A percentile compares a stretch with the other conserved stretches of the same genome.
Evolutionary conservation across 2,113 vertebrate genomes (phyloP).

Genomic region (Urocolius indicus): DNA sequence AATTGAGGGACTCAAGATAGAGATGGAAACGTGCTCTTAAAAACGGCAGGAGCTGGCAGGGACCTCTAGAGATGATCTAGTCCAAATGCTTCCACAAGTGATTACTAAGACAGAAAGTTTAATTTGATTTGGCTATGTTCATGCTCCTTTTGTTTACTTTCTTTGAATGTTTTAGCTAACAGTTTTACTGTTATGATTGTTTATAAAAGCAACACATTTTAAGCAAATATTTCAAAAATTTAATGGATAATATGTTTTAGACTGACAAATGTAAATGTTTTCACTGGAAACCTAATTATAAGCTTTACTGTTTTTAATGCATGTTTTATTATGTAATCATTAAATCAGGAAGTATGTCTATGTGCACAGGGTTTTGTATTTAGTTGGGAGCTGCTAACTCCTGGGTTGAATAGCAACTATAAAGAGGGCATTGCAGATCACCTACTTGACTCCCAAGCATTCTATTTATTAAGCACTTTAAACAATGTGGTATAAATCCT

Average conservation of each 20-base stretch:
- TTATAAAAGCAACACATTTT: neutral
- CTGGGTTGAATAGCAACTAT: neutral
- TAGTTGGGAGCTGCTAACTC: neutral
- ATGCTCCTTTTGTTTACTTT: conserved; percentile 4
- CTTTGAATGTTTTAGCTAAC: conserved; percentile 10
- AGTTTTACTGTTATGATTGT: neutral
- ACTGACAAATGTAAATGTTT: neutral
- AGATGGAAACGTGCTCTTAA: neutral
- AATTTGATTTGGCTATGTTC: neutral
- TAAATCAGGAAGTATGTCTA: neutral
- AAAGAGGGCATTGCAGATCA: neutral
- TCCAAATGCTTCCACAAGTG: neutral
- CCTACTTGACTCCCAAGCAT: neutral
- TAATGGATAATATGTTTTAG: neutral
- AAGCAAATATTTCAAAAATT: neutral
- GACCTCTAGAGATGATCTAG: no score
- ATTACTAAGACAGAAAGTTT: conserved; percentile 2
- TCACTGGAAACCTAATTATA: neutral
- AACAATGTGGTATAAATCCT: neutral
- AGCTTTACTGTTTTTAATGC: neutral
- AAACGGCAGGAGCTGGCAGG: neutral
- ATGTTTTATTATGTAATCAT: neutral
- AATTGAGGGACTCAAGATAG: neutral
- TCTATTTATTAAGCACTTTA: neutral
- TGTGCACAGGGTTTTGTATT: neutral